These are phyloP conservation scores for Epistrophe eligans DNA, from an alignment of 2,888 invertebrate species.

Conservation along the genomic window DNA sequence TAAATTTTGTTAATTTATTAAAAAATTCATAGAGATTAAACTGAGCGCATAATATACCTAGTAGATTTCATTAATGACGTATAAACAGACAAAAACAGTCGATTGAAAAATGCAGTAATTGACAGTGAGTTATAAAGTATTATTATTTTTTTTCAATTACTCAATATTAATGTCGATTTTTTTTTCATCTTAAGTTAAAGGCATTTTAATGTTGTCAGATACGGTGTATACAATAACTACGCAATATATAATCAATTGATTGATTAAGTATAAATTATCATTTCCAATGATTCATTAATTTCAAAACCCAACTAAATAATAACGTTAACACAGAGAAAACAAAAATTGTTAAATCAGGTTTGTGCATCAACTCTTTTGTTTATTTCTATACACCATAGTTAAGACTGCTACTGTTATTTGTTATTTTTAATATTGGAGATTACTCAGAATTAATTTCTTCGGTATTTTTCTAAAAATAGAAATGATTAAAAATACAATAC, in stretches of 20 bases:
- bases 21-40: neutral
- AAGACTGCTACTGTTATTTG: neutral
- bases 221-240: conserved; percentile 3
- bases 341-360: conserved; percentile 40
- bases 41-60: neutral
- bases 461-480: conserved; percentile 3
- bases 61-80: neutral
- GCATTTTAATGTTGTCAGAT: conserved; percentile 1
- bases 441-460: neutral
- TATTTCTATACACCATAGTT: neutral
- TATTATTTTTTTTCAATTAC: neutral
- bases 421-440: neutral
- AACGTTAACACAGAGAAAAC: neutral
- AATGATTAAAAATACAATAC: neutral
- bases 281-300: conserved; percentile 22
- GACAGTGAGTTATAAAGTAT: neutral
- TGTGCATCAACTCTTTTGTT: conserved; percentile 51
- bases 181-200: neutral
- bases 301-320: neutral
- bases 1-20: neutral
- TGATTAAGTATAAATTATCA: conserved; percentile 5
- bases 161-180: neutral
- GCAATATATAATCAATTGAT: conserved; percentile 12
- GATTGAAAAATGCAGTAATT: neutral
- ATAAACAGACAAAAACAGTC: neutral